Evolutionary conservation across 2,888 invertebrate genomes (phyloP).

Genomic region (Melinaea marsaeus): DNA sequence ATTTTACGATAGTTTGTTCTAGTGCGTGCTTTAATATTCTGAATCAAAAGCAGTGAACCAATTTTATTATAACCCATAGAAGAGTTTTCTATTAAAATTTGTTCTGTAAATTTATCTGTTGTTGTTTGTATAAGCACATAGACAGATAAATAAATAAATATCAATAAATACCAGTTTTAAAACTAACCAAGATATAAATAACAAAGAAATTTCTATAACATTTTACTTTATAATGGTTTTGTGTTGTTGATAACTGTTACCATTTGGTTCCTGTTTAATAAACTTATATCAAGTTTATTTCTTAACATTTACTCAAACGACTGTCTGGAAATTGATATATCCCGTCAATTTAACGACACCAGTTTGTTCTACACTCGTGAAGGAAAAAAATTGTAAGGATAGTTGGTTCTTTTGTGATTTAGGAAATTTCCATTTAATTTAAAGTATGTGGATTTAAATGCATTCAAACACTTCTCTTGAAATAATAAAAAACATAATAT

Average conservation of each 20-base stretch:
- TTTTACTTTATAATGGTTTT: too few species aligned
- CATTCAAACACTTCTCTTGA: not conserved
- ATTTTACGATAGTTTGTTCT: constrained; percentile 39
- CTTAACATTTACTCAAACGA: not conserved
- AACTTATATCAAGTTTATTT: not conserved
- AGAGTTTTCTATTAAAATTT: not conserved
- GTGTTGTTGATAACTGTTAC: too few species aligned
- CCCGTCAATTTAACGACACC: constrained; percentile 46
- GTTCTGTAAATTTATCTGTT: too few species aligned
- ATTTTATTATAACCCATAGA: not conserved
- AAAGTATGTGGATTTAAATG: not conserved
- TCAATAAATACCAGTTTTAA: too few species aligned
- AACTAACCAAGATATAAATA: too few species aligned
- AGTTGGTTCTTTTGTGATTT: not conserved
- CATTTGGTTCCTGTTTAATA: too few species aligned
- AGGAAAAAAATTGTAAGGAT: constrained; percentile 36
- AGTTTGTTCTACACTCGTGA: constrained; percentile 41
- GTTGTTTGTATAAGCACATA: too few species aligned
- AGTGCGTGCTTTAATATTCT: constrained; percentile 34
- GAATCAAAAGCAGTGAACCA: constrained; percentile 7
- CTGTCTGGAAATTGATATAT: constrained; percentile 61
- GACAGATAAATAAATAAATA: too few species aligned
- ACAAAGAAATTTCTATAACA: too few species aligned
- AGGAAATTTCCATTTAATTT: not conserved
- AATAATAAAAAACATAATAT: not conserved